Percentiles rank a stretch among this genome's conserved stretches.
Evolutionary conservation across 2,113 vertebrate species (phyloP).

Genomic region (Rhinolophus sinicus): DNA sequence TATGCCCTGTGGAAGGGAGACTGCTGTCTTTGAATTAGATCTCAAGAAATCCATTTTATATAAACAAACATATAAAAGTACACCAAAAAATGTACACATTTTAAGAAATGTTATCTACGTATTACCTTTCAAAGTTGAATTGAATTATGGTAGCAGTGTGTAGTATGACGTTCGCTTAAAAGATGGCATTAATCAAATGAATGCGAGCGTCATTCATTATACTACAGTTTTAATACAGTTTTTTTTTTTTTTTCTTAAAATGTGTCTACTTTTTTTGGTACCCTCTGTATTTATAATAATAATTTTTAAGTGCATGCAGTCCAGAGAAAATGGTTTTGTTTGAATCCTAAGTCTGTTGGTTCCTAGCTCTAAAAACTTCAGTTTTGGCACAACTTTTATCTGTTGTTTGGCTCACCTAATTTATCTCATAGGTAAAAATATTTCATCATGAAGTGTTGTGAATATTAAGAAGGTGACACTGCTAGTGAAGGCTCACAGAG

Average conservation of each 20-base stretch:
- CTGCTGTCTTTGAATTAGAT: background rate
- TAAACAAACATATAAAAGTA: background rate
- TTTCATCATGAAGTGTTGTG: background rate
- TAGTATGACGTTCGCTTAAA: too few relatives aligned
- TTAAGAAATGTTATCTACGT: too few relatives aligned
- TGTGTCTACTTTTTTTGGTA: too few relatives aligned
- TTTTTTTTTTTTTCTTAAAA: too few relatives aligned
- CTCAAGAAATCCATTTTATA: background rate
- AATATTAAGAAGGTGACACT: background rate
- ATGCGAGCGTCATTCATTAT: too few relatives aligned
- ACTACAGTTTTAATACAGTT: too few relatives aligned
- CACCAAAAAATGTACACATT: too few relatives aligned
- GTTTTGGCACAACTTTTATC: background rate
- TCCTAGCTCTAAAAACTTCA: background rate
- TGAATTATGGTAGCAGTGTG: too few relatives aligned
- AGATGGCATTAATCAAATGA: too few relatives aligned
- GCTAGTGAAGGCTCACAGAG: background rate
- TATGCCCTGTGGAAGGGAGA: background rate
- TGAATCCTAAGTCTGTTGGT: background rate
- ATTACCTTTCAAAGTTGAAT: too few relatives aligned
- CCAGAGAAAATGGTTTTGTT: background rate
- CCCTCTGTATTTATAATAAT: background rate
- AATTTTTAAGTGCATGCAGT: background rate
- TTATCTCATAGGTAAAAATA: background rate
- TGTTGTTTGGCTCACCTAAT: background rate